Percentiles rank a stretch among this genome's conserved stretches.
Evolutionary conservation across 2,797 vertebrate genomes (phyloP).

Genomic region (Pipistrellus pygmaeus): DNA sequence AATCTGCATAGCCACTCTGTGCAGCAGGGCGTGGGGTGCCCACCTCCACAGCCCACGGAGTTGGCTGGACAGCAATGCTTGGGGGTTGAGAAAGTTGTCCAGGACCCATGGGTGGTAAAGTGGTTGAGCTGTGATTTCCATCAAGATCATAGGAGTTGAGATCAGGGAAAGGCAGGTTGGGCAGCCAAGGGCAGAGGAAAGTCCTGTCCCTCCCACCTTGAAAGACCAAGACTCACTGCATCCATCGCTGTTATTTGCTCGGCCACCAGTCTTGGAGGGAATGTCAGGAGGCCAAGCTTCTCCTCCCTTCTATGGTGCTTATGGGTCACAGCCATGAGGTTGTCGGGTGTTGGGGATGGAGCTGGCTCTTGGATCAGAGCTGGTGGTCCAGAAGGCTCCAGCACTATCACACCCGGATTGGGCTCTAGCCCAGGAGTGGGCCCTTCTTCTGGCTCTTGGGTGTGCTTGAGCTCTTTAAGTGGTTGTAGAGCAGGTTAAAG

Average conservation of each 20-base stretch:
- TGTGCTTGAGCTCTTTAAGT: background rate
- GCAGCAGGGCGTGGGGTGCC: background rate
- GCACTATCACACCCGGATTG: background rate
- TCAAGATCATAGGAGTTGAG: too few relatives aligned
- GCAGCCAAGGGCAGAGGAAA: background rate
- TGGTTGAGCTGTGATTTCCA: too few relatives aligned
- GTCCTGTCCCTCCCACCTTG: background rate
- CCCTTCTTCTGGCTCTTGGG: too few relatives aligned
- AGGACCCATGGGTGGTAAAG: background rate
- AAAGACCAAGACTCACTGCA: background rate
- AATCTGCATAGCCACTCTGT: background rate
- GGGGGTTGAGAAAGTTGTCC: background rate
- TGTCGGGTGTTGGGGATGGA: background rate
- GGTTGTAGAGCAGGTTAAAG: background rate
- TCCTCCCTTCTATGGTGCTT: background rate
- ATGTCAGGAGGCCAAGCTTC: background rate
- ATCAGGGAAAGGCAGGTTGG: background rate
- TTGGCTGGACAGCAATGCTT: too few relatives aligned
- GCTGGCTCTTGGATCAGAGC: background rate
- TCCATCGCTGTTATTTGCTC: background rate
- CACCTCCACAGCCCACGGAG: background rate
- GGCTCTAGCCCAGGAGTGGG: too few relatives aligned
- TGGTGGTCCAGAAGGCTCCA: background rate
- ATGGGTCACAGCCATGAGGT: background rate
- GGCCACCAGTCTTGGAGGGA: background rate